phyloP scores from a whole-genome alignment of 1,140 invertebrate genomes.

The Pogonus chalceus region DNA sequence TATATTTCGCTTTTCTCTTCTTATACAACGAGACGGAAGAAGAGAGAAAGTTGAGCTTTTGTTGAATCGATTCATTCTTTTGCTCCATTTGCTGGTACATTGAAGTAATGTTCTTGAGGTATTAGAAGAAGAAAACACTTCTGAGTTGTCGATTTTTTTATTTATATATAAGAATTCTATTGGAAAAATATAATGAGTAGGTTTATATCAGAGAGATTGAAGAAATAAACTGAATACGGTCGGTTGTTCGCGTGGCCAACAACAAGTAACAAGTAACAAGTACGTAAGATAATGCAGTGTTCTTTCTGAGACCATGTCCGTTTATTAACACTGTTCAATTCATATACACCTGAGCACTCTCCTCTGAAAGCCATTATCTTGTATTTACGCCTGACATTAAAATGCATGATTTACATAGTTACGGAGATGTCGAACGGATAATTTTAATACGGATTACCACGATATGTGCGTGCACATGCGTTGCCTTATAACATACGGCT shows the following conservation, averaged over 20 bases:
- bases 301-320: background rate
- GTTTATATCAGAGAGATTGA: too few relatives aligned
- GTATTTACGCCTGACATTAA: background rate
- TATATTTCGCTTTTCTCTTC: background rate
- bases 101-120: too few relatives aligned
- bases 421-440: background rate
- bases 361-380: background rate
- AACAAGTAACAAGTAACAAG: background rate
- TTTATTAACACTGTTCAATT: background rate
- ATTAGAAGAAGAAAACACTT: too few relatives aligned
- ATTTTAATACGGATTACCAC: background rate
- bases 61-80: background rate
- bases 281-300: background rate
- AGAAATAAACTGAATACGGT: too few relatives aligned
- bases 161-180: too few relatives aligned
- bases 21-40: background rate
- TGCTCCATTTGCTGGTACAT: background rate
- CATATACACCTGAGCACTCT: background rate
- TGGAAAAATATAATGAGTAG: too few relatives aligned
- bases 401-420: background rate
- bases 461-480: background rate
- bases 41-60: background rate
- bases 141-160: too few relatives aligned
- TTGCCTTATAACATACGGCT: too few relatives aligned
- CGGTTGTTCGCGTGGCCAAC: background rate